These are phyloP conservation scores for Cantharis lateralis DNA, from an alignment of 2,888 invertebrate genomes.

Conservation along the genomic window DNA sequence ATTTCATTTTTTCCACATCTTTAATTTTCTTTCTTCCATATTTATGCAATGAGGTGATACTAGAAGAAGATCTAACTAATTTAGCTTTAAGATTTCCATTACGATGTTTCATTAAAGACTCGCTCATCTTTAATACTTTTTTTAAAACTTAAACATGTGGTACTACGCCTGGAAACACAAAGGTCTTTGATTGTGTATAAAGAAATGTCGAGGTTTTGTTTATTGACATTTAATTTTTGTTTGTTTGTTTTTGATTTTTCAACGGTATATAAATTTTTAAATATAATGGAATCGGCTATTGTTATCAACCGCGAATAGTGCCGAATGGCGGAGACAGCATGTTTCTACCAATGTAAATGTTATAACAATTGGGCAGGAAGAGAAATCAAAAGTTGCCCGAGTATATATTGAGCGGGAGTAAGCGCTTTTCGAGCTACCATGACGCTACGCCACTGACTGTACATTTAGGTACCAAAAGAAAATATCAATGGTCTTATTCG, in stretches of 20 bases:
- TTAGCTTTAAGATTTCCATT: slow-evolving; percentile 36
- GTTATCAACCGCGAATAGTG: neutral
- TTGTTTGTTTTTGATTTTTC: slow-evolving; percentile 3
- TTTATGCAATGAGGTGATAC: slow-evolving; percentile 11
- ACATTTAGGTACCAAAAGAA: no score
- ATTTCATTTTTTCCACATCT: slow-evolving; percentile 53
- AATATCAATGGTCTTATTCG: no score
- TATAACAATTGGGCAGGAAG: no score
- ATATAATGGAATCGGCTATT: neutral
- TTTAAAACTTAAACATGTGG: slow-evolving; percentile 33
- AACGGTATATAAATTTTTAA: neutral
- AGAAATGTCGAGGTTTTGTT: slow-evolving; percentile 24
- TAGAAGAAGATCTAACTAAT: slow-evolving; percentile 24
- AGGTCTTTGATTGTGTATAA: slow-evolving; percentile 28
- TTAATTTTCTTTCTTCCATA: slow-evolving; percentile 43
- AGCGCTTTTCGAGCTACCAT: no score
- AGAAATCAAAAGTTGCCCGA: no score
- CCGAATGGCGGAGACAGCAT: neutral
- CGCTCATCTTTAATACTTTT: slow-evolving; percentile 26
- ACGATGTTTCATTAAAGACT: slow-evolving; percentile 36
- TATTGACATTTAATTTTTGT: slow-evolving; percentile 18
- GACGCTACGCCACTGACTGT: no score
- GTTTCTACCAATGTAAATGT: no score
- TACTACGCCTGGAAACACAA: slow-evolving; percentile 28
- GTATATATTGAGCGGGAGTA: no score